These are phyloP conservation scores for Arrhamphus sclerolepis DNA, from an alignment of 2,797 vertebrate species.

Conservation along the genomic window DNA sequence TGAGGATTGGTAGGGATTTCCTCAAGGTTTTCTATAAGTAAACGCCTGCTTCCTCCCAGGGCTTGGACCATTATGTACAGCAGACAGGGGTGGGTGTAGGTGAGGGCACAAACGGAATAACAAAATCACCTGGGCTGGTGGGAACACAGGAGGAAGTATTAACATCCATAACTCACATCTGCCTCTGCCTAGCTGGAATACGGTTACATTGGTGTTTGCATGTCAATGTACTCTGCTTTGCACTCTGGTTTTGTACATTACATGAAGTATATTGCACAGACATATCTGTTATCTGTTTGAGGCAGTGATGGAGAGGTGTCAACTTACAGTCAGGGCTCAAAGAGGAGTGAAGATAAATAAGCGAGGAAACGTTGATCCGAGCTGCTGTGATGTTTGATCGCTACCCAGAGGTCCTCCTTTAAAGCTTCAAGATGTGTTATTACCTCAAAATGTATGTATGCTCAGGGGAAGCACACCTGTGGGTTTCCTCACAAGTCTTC, in stretches of 20 bases:
- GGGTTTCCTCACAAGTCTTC: conserved; percentile 44
- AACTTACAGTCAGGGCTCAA: conserved; percentile 18
- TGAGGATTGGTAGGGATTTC: conserved; percentile 77
- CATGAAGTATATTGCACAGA: not conserved
- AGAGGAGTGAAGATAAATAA: conserved; percentile 25
- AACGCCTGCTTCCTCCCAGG: conserved; percentile 83
- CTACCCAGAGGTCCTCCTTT: conserved; percentile 38
- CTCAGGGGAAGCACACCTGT: conserved; percentile 48
- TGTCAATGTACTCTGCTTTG: conserved; percentile 10
- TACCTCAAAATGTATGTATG: conserved; percentile 33
- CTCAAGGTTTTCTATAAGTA: conserved; percentile 78
- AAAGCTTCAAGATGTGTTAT: conserved; percentile 45
- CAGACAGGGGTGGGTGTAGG: conserved; percentile 75
- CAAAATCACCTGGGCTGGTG: conserved; percentile 76
- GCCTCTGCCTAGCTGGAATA: conserved; percentile 41
- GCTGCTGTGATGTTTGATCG: conserved; percentile 34
- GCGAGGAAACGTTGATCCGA: conserved; percentile 26
- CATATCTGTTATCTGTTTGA: conserved; percentile 21
- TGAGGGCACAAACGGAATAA: conserved; percentile 75
- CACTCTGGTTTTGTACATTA: conserved; percentile 16
- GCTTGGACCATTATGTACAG: conserved; percentile 78
- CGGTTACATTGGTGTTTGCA: conserved; percentile 18
- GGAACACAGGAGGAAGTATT: conserved; percentile 63
- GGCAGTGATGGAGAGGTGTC: conserved; percentile 33
- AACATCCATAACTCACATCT: conserved; percentile 57